Percentiles rank a stretch among this genome's conserved stretches.
phyloP scores from a whole-genome alignment of 2,113 vertebrate genomes.

The Chionodraco myersi region DNA sequence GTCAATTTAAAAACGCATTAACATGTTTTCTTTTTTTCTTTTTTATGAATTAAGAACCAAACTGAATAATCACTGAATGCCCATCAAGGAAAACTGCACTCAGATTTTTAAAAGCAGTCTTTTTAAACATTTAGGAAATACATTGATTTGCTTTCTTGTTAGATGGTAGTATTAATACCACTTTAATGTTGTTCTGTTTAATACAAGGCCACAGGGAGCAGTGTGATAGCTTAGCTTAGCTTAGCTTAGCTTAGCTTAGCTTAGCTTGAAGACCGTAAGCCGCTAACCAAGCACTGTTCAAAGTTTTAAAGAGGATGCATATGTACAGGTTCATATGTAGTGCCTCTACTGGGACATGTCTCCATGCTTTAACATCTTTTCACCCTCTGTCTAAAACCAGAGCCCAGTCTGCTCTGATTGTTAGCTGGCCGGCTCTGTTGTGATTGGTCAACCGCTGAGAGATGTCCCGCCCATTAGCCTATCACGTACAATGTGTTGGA shows the following conservation, averaged over 20 bases:
- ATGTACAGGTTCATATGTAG: no score
- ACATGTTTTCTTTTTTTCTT: background rate
- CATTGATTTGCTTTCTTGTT: background rate
- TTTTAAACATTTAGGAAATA: background rate
- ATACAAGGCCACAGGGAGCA: background rate
- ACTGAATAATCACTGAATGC: background rate
- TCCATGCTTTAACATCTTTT: no score
- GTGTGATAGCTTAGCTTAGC: background rate
- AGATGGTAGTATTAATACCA: background rate
- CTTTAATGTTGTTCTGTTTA: background rate
- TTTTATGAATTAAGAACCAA: background rate
- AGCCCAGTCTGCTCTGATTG: no score
- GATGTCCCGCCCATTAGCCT: no score
- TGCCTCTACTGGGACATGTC: no score
- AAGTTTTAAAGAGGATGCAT: no score
- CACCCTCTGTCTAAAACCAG: no score
- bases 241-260: background rate
- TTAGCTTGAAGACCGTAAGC: background rate
- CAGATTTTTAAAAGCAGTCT: background rate
- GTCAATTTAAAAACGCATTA: background rate
- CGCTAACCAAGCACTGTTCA: background rate
- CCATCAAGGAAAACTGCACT: background rate
- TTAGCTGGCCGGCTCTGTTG: no score
- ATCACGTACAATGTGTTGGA: no score
- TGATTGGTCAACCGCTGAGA: no score